Percentiles rank a stretch among this genome's conserved stretches.
phyloP scores from a whole-genome alignment of 2,888 invertebrate species.

The Abscondita cerata region DNA sequence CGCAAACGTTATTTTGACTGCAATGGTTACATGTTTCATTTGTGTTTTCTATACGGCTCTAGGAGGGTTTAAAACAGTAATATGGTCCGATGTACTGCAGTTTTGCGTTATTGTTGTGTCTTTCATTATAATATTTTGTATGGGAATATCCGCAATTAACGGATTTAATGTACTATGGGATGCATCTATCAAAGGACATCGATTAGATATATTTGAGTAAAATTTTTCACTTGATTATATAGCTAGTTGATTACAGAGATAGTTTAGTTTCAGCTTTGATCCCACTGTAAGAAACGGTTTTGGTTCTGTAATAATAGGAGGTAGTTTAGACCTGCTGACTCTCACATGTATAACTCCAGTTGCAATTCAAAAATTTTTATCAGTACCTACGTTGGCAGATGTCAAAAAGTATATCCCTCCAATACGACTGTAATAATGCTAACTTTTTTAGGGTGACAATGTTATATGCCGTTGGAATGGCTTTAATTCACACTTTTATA shows the following conservation, averaged over 20 bases:
- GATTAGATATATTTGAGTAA: constrained; percentile 70
- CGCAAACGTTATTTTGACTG: constrained; percentile 56
- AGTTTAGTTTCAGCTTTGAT: constrained; percentile 64
- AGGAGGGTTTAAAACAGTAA: constrained; percentile 72
- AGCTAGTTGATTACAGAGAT: neutral
- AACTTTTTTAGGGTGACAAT: constrained; percentile 22
- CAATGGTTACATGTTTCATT: constrained; percentile 70
- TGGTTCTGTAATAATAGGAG: constrained; percentile 66
- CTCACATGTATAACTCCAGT: constrained; percentile 66
- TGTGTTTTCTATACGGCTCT: constrained; percentile 80
- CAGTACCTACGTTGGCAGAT: constrained; percentile 64
- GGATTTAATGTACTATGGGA: constrained; percentile 66
- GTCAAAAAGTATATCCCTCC: constrained; percentile 56
- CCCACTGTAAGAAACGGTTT: constrained; percentile 67
- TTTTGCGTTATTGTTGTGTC: neutral
- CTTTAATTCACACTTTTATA: constrained; percentile 64
- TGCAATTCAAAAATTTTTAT: constrained; percentile 66
- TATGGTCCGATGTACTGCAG: constrained; percentile 69
- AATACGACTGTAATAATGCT: neutral
- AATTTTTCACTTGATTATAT: constrained; percentile 47
- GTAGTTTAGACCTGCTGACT: constrained; percentile 64
- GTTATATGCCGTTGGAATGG: constrained; percentile 57
- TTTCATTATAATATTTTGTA: neutral
- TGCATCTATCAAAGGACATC: constrained; percentile 61
- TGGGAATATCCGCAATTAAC: constrained; percentile 49